phyloP scores from a whole-genome alignment of 2,797 vertebrate genomes.

The Falco rusticolus region DNA sequence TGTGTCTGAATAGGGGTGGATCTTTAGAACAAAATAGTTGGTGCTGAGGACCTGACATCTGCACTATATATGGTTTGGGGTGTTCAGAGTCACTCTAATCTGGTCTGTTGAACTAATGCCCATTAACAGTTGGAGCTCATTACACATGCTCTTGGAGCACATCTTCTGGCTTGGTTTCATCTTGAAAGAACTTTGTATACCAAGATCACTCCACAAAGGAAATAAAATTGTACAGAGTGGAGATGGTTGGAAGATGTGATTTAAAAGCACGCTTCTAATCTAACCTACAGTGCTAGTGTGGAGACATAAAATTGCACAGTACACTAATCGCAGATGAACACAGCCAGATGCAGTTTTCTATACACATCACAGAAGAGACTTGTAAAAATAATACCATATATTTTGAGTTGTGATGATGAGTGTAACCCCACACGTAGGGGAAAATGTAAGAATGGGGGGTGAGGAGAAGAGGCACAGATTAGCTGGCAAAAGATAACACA shows the following conservation, averaged over 20 bases:
- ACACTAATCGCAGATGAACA: background rate
- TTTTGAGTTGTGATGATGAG: background rate
- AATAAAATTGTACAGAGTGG: background rate
- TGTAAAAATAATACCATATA: background rate
- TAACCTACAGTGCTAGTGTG: background rate
- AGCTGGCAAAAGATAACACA: background rate
- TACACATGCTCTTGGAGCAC: background rate
- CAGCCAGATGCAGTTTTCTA: background rate
- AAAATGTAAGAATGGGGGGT: background rate
- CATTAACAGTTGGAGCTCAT: background rate
- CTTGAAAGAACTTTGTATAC: background rate
- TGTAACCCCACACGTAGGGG: background rate
- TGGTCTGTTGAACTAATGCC: background rate
- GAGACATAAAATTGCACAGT: background rate
- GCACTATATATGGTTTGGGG: background rate
- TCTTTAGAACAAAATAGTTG: background rate
- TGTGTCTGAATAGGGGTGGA: background rate
- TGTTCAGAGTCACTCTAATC: background rate
- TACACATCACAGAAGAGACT: background rate
- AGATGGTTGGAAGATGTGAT: background rate
- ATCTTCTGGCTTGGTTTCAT: background rate
- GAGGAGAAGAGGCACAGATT: background rate
- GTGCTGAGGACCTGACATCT: background rate
- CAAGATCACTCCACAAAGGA: background rate
- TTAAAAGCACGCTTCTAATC: background rate